These are phyloP conservation scores for Littorina saxatilis DNA, from an alignment of 1,140 invertebrate species.

Conservation along the genomic window DNA sequence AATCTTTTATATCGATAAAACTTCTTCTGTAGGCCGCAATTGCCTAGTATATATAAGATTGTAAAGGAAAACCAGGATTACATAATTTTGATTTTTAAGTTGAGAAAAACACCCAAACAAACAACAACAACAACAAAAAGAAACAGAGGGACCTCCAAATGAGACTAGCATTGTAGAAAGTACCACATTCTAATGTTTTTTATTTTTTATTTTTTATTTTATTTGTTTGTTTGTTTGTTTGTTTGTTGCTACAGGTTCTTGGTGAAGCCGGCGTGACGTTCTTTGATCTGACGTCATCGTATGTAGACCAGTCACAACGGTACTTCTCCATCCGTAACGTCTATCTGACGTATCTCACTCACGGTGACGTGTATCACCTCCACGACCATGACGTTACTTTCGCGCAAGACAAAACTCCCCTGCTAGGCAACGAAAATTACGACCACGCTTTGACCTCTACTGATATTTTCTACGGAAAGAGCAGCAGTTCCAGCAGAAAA, in stretches of 20 bases:
- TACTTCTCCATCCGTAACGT: slow-evolving; percentile 48
- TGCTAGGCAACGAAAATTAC: slow-evolving; percentile 57
- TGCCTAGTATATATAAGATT: neutral
- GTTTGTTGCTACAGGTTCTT: slow-evolving; percentile 41
- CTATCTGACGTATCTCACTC: slow-evolving; percentile 42
- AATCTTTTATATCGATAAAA: too few relatives aligned
- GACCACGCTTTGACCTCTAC: slow-evolving; percentile 44
- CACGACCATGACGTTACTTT: slow-evolving; percentile 50
- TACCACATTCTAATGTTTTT: neutral
- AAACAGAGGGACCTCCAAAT: too few relatives aligned
- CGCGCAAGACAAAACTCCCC: slow-evolving; percentile 48
- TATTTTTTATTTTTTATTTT: neutral
- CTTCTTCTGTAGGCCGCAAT: too few relatives aligned
- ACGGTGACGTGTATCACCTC: slow-evolving; percentile 48
- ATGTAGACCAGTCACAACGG: neutral
- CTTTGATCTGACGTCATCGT: slow-evolving; percentile 39
- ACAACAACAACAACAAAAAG: too few relatives aligned
- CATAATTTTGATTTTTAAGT: neutral
- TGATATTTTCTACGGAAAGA: slow-evolving; percentile 57
- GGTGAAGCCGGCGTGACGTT: slow-evolving; percentile 49
- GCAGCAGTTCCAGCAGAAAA: slow-evolving; percentile 26
- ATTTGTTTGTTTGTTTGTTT: too few relatives aligned
- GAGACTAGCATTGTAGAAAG: too few relatives aligned
- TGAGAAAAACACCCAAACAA: too few relatives aligned
- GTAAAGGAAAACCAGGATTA: neutral